These are phyloP conservation scores for Hermaeophaga mercurialis DNA, from an alignment of 2,888 invertebrate genomes.

Conservation along the genomic window DNA sequence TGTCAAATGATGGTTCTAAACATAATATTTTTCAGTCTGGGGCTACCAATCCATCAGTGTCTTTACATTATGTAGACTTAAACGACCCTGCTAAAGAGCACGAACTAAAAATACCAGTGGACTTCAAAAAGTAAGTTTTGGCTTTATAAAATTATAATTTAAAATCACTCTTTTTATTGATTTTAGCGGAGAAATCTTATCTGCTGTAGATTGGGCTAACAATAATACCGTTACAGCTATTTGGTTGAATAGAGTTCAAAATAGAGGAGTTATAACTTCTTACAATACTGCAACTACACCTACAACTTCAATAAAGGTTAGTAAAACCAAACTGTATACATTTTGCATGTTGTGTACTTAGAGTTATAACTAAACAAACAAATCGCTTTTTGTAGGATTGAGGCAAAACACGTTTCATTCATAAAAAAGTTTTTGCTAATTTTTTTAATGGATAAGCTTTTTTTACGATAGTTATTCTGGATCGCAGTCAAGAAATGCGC, in stretches of 20 bases:
- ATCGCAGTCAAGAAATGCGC: too few relatives aligned
- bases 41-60: slow-evolving; percentile 69
- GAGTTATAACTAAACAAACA: too few relatives aligned
- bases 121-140: slow-evolving; percentile 52
- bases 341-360: too few relatives aligned
- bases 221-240: slow-evolving; percentile 72
- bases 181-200: slow-evolving; percentile 69
- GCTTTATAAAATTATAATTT: too few relatives aligned
- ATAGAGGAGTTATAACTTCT: slow-evolving; percentile 61
- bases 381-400: too few relatives aligned
- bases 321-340: too few relatives aligned
- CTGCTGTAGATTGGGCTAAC: slow-evolving; percentile 77
- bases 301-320: slow-evolving; percentile 24
- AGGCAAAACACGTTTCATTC: too few relatives aligned
- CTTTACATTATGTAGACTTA: slow-evolving; percentile 65
- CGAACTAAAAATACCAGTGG: slow-evolving; percentile 44
- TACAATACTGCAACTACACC: slow-evolving; percentile 42
- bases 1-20: too few relatives aligned
- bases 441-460: too few relatives aligned
- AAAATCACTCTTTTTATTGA: too few relatives aligned
- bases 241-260: slow-evolving; percentile 92
- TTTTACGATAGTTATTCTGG: too few relatives aligned
- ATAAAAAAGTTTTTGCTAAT: too few relatives aligned
- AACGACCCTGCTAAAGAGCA: slow-evolving; percentile 49
- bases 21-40: slow-evolving; percentile 66